Percentiles rank a stretch among this genome's conserved stretches.
These are phyloP conservation scores for Anthonomus grandis DNA, from an alignment of 1,140 invertebrate species.

Conservation along the genomic window DNA sequence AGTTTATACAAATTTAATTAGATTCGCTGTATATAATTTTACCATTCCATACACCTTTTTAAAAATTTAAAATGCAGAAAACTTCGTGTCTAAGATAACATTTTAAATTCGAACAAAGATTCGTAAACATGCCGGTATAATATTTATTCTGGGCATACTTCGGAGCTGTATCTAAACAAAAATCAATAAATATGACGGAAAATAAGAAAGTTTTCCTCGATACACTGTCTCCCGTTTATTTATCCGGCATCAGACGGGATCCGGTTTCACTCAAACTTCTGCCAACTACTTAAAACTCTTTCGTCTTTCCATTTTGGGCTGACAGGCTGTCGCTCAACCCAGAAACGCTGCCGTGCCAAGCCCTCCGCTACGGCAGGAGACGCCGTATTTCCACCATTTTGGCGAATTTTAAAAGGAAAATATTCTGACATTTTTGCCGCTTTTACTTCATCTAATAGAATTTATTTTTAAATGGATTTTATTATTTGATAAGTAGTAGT, in stretches of 20 bases:
- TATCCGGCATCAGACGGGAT: conserved; percentile 36
- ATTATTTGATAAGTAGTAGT: too few relatives aligned
- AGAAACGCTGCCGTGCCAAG: conserved; percentile 35
- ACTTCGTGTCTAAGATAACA: too few relatives aligned
- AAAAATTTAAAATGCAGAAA: too few relatives aligned
- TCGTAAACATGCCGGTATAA: too few relatives aligned
- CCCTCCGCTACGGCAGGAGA: conserved; percentile 15
- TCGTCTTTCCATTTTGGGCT: conserved; percentile 46
- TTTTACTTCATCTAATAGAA: too few relatives aligned
- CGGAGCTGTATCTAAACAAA: conserved; percentile 10
- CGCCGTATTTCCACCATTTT: conserved; percentile 37
- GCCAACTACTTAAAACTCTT: conserved; percentile 49
- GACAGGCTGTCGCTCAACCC: conserved; percentile 47
- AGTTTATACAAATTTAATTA: too few relatives aligned
- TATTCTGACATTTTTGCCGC: too few relatives aligned
- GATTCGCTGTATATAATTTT: too few relatives aligned
- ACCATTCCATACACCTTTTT: too few relatives aligned
- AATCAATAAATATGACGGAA: conserved; percentile 27
- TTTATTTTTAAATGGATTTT: too few relatives aligned
- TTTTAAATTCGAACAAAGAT: too few relatives aligned
- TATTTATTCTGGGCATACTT: background rate
- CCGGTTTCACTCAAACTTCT: conserved; percentile 42
- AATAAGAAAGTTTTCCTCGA: conserved; percentile 25
- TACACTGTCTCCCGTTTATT: conserved; percentile 34
- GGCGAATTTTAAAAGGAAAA: conserved; percentile 19